Evolutionary conservation across 2,797 vertebrate genomes (phyloP).

Genomic region (Amblyraja radiata): DNA sequence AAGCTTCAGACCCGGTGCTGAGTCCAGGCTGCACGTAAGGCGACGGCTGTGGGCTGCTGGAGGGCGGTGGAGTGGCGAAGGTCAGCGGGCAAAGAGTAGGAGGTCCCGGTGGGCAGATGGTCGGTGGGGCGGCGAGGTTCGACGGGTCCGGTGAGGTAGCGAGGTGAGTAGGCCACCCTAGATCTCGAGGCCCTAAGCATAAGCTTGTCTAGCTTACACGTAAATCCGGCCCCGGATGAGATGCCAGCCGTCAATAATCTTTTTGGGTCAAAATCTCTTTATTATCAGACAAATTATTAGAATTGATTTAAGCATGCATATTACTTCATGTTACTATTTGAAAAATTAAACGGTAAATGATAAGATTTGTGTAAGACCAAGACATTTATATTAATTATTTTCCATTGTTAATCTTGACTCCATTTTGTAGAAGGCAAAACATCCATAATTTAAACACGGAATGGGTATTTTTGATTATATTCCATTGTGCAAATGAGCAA

Average conservation of each 20-base stretch:
- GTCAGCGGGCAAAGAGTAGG: too few relatives aligned
- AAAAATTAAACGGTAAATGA: background rate
- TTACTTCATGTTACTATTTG: background rate
- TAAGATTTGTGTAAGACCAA: background rate
- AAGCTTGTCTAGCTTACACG: too few relatives aligned
- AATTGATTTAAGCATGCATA: background rate
- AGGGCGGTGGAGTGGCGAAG: too few relatives aligned
- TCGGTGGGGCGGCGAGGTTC: too few relatives aligned
- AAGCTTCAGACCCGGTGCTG: too few relatives aligned
- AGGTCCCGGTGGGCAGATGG: too few relatives aligned
- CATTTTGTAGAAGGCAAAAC: background rate
- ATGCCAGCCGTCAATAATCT: background rate
- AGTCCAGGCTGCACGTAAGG: too few relatives aligned
- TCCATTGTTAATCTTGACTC: background rate
- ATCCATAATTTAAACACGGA: background rate
- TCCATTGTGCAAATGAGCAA: background rate
- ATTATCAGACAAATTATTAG: background rate
- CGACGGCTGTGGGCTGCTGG: too few relatives aligned
- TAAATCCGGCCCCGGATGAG: background rate
- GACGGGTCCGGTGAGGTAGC: too few relatives aligned
- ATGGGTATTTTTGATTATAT: background rate
- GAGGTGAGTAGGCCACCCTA: too few relatives aligned
- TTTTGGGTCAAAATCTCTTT: background rate
- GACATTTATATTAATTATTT: background rate
- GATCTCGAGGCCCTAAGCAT: too few relatives aligned